Conservation (phyloP, 2,797 vertebrate genomes). For the Falco berigora region DNA sequence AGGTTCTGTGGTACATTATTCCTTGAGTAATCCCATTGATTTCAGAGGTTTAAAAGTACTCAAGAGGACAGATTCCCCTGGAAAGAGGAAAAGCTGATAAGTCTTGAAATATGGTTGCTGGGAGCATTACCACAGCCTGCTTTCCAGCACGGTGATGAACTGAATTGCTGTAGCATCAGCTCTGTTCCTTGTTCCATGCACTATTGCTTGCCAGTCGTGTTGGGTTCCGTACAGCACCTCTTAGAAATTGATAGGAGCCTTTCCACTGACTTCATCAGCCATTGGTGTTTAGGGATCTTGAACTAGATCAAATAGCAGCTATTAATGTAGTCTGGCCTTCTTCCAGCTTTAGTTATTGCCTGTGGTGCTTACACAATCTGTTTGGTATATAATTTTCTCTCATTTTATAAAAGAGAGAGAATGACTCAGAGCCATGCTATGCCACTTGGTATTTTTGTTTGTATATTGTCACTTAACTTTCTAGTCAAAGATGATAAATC, state of each 20-base stretch:
- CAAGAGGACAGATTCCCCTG: background rate
- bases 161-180: background rate
- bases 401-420: background rate
- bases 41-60: background rate
- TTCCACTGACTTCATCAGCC: background rate
- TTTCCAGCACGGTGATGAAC: background rate
- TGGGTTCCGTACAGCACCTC: background rate
- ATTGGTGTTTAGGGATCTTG: background rate
- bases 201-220: background rate
- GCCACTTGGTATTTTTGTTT: background rate
- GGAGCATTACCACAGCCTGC: background rate
- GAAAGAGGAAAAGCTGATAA: background rate
- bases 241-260: background rate
- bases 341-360: constrained; percentile 36
- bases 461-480: constrained; percentile 22
- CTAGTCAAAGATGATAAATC: background rate
- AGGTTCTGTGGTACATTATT: background rate
- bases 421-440: constrained; percentile 38
- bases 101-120: background rate
- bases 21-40: background rate
- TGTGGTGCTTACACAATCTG: constrained; percentile 42
- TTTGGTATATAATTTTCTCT: constrained; percentile 30
- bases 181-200: background rate
- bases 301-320: constrained; percentile 14
- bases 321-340: background rate